Evolutionary conservation across 2,797 vertebrate species (phyloP), one percentile per base, ranked within the genome.

Genomic region (Ctenopoma multispine): DNA sequence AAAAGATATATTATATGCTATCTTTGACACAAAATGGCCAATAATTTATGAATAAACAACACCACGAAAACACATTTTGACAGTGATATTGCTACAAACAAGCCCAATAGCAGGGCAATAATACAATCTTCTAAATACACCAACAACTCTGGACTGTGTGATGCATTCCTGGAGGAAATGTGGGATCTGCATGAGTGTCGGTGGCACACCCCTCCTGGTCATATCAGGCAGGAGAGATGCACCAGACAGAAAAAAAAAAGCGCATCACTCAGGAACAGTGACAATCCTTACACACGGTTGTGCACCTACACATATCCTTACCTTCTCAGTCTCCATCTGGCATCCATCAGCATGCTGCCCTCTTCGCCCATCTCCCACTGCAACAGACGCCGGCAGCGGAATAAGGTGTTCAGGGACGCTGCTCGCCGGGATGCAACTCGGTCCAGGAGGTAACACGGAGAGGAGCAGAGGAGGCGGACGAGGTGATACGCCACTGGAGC

Each of bases 281-380:
- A 31, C 11, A 63, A 55, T 34, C 24, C 18, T 56, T 29, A 4
- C 53, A 54, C 5, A 6, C 57, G n/a, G 38, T 27, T 11, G 41
- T 14, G n/a, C 44, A 49, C 15, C 48, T 1, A 23, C 54, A 31
- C 62, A 24, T 59, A 55, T 20, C 56, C 88, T 90, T 83, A 95
- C 94, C 94, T 94, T 75, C 75, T 72, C 83, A 66, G 86, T 76
- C 85, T 90, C 94, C 94, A 94, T 93, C 84, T 85, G 87, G 75
- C 89, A 84, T 92, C 89, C 76, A 69, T 73, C 77, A 71, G 63
- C 83, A 75, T 68, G 72, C 72, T 85, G 61, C 47, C 66, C 63
- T 63, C 66, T 57, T 80, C 83, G 68, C 48, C 67, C 81, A 72
- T 82, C 69, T 70, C 81, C 81, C 87, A 36, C 89, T 82, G 89